Base-by-base conservation (phyloP, 2,113 vertebrate species). In the Tiliqua scincoides region DNA sequence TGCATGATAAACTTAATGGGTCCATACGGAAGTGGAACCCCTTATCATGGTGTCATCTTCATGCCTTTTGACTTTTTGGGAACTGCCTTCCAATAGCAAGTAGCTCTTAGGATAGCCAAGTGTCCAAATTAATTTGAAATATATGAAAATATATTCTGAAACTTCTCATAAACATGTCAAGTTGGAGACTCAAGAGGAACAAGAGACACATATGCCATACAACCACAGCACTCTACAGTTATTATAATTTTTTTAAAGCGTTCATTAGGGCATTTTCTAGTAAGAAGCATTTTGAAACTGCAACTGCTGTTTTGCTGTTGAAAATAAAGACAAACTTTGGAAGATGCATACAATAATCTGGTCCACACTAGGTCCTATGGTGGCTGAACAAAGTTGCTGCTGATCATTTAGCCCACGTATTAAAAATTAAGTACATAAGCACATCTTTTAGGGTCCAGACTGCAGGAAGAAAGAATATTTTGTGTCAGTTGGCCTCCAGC, bases 121-220 rank as follows among this genome's bases (percentile, higher is more conserved):
- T 82, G 23, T 52, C 35, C 71, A 52, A 62, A 92, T 87, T 89
- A 83, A 23, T 27, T 87, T 77, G 79, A 89, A 52, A 72, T 52
- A 52, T 91, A 92, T 14, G 80, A 85, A 70, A 82, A 89, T 90
- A 87, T 68, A 63, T 89, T 90, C 79, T 65, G 0, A 91, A 72
- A 0, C 83, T 62, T 91, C 82, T 86, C 30, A 85, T 73, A 89
- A 87, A 91, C 32, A 35, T 90, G 87, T 71, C 27, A 77, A 72
- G 82, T 35, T 18, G 87, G 91, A 86, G 84, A 87, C 35, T 91
- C 85, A 82, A 43, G 48, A 68, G 30, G 25, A 9, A 52, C 67
- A 82, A 82, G 11, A 63, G 37, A 63, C 43, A 2, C 30, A 79
- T 79, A 79, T 62, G 52, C 57, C 20, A 37, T 61, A 25, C 10